Conservation (phyloP, 2,113 vertebrate species). For the Chunga burmeisteri region DNA sequence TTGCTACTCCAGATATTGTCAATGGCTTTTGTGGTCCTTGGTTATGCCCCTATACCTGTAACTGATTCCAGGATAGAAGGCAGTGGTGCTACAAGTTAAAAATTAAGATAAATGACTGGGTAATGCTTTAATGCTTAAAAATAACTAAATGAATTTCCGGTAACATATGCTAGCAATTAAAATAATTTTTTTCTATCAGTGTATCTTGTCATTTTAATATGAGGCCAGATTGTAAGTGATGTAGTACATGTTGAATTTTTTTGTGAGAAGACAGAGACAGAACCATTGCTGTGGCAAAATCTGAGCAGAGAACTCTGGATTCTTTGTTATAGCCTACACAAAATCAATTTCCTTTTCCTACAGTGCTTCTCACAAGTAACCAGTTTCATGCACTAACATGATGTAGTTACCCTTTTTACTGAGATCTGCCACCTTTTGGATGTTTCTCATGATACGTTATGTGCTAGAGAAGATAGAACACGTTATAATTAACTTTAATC, state of each 20-base stretch:
- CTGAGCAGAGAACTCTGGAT: background rate
- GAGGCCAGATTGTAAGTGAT: background rate
- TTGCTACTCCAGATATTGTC: background rate
- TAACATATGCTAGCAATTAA: conserved; percentile 25
- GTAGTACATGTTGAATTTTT: background rate
- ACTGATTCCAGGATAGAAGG: background rate
- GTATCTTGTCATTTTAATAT: background rate
- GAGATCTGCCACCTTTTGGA: background rate
- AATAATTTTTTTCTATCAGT: background rate
- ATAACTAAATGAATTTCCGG: background rate
- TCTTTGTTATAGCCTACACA: background rate
- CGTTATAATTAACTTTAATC: background rate
- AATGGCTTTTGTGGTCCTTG: background rate
- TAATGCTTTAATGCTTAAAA: background rate
- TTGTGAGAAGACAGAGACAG: background rate
- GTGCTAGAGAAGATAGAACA: background rate
- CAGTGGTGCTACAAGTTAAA: background rate
- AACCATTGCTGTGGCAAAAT: background rate
- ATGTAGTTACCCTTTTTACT: background rate
- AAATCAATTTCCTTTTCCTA: background rate
- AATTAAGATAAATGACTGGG: background rate
- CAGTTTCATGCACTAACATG: background rate
- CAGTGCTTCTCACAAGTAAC: background rate
- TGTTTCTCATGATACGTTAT: background rate
- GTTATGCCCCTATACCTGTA: background rate